Conservation (phyloP, 2,113 vertebrate genomes). For the Mobula hypostoma region DNA sequence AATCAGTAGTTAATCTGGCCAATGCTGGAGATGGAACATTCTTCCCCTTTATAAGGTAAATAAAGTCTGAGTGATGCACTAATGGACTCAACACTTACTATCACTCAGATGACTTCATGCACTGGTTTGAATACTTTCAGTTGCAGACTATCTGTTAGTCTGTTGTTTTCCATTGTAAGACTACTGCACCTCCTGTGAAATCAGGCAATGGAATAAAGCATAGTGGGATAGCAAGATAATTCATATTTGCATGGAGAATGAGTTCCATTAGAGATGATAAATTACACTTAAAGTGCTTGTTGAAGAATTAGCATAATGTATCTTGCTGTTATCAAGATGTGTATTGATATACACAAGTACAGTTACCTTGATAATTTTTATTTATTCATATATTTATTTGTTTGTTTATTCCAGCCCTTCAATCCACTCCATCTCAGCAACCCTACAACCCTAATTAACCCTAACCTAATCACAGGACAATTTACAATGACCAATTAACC, state of each 20-base stretch:
- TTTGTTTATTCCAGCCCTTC: too few relatives aligned
- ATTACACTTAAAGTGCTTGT: background rate
- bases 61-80: background rate
- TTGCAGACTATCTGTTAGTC: background rate
- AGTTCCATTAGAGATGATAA: background rate
- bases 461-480: too few relatives aligned
- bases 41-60: background rate
- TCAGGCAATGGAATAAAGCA: background rate
- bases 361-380: too few relatives aligned
- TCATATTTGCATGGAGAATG: background rate
- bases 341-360: background rate
- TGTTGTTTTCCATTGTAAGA: background rate
- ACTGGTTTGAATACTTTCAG: background rate
- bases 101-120: background rate
- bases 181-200: background rate
- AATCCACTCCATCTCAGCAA: too few relatives aligned
- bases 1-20: background rate
- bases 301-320: background rate
- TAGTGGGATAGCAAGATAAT: background rate
- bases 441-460: too few relatives aligned
- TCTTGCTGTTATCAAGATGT: background rate
- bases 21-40: too few relatives aligned
- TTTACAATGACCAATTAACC: too few relatives aligned
- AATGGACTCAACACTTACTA: background rate
- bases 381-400: too few relatives aligned